Base-by-base conservation (phyloP, 2,113 vertebrate species). In the Speoplatyrhinus poulsoni region DNA sequence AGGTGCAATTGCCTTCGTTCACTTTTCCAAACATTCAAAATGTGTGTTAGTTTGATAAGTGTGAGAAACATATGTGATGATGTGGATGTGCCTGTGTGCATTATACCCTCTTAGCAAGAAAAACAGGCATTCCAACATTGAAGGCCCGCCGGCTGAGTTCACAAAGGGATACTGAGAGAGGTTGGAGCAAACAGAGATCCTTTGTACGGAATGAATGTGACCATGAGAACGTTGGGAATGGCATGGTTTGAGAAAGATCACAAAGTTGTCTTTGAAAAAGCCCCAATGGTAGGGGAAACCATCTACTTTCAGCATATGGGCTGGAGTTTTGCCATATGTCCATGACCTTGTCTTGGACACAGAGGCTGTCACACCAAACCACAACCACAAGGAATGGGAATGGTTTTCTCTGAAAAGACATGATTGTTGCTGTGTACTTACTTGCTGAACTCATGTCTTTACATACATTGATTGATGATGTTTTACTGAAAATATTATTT, bases 111-210 rank as follows among this genome's bases (percentile, higher is more conserved):
- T 85, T 88, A 76, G 83, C 85, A 82, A 83, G 83, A 76, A 82
- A 75, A 92, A 89, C 71, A 73, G 75, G 85, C 87, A 92, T 92
- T 90, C 90, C 90, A 82, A 71, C 50, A 85, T 77, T 61, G 82
- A 91, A 85, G 80, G 86, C 87, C 87, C 82, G 82, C 70, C 79
- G 81, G 85, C 84, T 82, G 85, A 82, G 84, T 89, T 92, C 85
- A 90, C 90, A 90, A 91, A 92, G 83, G 90, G 88, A 90, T 87
- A 89, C 85, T 84, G 87, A 90, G 83, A 87, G 86, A 87, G 87
- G 85, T 83, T 85, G 72, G 86, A 76, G 82, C 6, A 80, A 91
- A 91, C 90, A 90, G 90, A 88, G 86, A 88, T 84, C 87, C 87
- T 92, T 92, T 92, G 91, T 92, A 89, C 80, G 19, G 74, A 58